Base-by-base conservation (phyloP, 2,888 invertebrate species). In the Amphipyra berbera region DNA sequence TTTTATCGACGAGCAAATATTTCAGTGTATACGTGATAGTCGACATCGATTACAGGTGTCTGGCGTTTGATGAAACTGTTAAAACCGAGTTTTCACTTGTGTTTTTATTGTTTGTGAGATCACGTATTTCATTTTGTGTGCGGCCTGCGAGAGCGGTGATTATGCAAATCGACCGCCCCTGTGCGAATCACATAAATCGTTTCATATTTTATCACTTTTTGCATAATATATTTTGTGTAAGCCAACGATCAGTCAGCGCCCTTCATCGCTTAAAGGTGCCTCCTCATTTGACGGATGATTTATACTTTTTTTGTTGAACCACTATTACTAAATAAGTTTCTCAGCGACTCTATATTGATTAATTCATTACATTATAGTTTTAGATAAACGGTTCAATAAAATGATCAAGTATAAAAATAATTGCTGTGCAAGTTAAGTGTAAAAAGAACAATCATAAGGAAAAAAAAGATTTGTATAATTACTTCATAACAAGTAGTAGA, bases 121-220 rank as follows among this genome's bases (percentile, higher is more conserved):
- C 89, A 90, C 90, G 89, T 90, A 89, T 91, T 91, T 90, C 88
- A 90, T 91, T 90, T 84, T 83, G 83, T 79, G 84, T 79, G 81
- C 78, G 81, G 82, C 75, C 83, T 78, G 76, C 61, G 79, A 78
- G 82, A 83, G 74, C 83, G 86, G 89, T 91, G 90, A 93, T 92
- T 92, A 93, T 92, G 92, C 81, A 91, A 91, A 93, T 92, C 79
- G 71, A 69, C 82, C 86, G 82, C 84, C 86, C 81, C 84, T 83
- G 82, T 80, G 82, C 85, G 87, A 90, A 89, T 90, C 88, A 88
- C 88, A 90, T 91, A 92, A 93, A 92, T 90, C 91, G 88, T 90
- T 90, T 90, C 86, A 90, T 89, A 90, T 92, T 91, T 91, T 90
- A 90, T 89, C 88, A 90, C 85, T 87, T 88, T 90, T 89, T 88